Conservation (phyloP, 2,888 invertebrate genomes). For the Scaptomyza cyrtandrae region DNA sequence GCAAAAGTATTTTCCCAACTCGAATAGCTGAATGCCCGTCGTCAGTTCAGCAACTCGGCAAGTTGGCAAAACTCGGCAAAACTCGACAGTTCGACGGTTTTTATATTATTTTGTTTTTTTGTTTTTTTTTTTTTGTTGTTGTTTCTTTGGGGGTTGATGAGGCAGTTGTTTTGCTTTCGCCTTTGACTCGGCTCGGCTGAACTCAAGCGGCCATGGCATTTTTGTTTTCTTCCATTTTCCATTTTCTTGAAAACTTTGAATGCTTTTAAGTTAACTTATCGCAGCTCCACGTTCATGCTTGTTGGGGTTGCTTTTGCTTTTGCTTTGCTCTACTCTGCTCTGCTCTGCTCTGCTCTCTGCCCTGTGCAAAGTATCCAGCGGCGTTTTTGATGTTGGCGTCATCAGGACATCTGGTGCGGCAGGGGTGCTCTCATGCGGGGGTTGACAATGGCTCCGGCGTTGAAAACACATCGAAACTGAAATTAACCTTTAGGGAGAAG, state of each 20-base stretch:
- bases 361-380: constrained; percentile 36
- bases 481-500: constrained; percentile 81
- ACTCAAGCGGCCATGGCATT: constrained; percentile 41
- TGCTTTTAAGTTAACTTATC: constrained; percentile 77
- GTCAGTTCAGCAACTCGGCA: constrained; percentile 25
- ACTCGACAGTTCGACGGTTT: constrained; percentile 3
- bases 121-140: neutral
- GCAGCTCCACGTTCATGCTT: constrained; percentile 39
- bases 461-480: constrained; percentile 58
- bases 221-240: constrained; percentile 44
- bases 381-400: constrained; percentile 45
- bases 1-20: constrained; percentile 73
- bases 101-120: neutral
- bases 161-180: constrained; percentile 19
- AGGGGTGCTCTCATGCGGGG: constrained; percentile 13
- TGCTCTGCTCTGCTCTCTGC: neutral
- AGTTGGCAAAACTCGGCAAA: constrained; percentile 4
- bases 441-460: constrained; percentile 33
- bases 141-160: constrained; percentile 57
- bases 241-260: constrained; percentile 70
- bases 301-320: constrained; percentile 57
- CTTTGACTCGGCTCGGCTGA: constrained; percentile 19
- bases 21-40: constrained; percentile 44
- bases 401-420: constrained; percentile 18
- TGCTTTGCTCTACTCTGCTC: no score